Evolutionary conservation across 2,113 vertebrate species (phyloP).

Genomic region (Sylvilagus bachmani): DNA sequence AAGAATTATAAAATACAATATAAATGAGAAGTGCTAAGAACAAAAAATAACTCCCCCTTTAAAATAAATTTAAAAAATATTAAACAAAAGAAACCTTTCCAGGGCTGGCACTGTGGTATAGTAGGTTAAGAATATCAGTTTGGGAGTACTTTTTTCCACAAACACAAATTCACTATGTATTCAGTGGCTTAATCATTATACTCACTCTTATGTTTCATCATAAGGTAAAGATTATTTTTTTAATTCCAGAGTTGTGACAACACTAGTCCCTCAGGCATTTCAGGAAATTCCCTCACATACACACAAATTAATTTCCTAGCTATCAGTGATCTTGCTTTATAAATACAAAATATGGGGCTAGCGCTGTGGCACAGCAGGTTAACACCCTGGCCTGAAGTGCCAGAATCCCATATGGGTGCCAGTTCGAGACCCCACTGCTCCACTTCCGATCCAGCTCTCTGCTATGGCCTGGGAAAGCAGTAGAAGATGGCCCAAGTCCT

Average conservation of each 20-base stretch:
- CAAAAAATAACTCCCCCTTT: no score
- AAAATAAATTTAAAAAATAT: no score
- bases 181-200: not conserved
- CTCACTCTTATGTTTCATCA: not conserved
- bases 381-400: no score
- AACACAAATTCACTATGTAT: not conserved
- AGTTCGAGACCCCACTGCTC: no score
- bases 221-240: not conserved
- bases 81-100: no score
- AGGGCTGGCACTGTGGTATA: no score
- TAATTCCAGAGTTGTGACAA: not conserved
- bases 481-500: no score
- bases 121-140: not conserved
- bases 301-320: not conserved
- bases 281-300: conserved; percentile 35
- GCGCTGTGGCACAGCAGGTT: no score
- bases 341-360: not conserved
- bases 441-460: no score
- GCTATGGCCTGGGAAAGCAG: no score
- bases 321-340: not conserved
- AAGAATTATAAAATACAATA: not conserved
- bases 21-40: not conserved
- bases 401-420: no score
- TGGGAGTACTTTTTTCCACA: not conserved
- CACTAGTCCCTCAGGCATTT: not conserved